Conservation (phyloP, 2,113 vertebrate genomes). For the Platysternon megacephalum region DNA sequence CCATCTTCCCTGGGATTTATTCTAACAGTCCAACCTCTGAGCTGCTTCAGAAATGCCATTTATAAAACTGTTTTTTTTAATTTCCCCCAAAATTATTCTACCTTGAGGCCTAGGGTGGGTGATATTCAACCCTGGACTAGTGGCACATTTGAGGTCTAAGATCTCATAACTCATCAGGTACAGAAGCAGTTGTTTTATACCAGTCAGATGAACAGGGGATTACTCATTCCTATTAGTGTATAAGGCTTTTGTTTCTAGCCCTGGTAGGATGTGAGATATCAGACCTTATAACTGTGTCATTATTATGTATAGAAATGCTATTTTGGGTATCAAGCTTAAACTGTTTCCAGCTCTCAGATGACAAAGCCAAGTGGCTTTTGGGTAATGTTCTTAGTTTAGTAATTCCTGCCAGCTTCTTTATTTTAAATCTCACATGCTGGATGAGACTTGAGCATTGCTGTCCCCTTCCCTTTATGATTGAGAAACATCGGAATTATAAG, state of each 20-base stretch:
- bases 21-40: not conserved
- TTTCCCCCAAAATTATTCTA: not conserved
- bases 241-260: not conserved
- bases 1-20: not conserved
- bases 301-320: not conserved
- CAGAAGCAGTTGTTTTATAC: not conserved
- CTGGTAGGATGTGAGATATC: not conserved
- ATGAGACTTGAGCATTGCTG: not conserved
- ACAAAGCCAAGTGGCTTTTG: not conserved
- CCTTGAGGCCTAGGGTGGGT: not conserved
- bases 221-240: not conserved
- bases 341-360: accelerated
- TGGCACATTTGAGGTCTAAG: not conserved
- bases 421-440: not conserved
- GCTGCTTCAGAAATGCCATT: not conserved
- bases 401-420: not conserved
- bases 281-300: not conserved
- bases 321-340: not conserved
- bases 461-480: not conserved
- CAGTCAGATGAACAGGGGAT: not conserved
- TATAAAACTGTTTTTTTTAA: not conserved
- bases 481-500: not conserved
- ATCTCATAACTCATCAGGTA: not conserved
- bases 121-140: not conserved
- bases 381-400: accelerated